Conservation (phyloP, 1,140 invertebrate genomes). For the Camponotus floridanus region DNA sequence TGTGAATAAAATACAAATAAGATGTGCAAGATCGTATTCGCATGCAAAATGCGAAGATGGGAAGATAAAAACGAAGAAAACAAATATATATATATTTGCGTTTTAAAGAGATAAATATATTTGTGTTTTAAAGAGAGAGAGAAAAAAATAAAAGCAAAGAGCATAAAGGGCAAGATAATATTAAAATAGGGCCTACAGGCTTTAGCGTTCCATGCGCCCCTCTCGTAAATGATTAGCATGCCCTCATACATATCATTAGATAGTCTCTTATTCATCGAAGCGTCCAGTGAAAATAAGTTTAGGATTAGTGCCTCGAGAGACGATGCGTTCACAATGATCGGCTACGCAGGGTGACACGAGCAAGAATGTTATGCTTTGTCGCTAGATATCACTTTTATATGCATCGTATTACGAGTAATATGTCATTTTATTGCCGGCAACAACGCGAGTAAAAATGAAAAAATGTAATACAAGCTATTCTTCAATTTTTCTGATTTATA, state of each 20-base stretch:
- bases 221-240: conserved; percentile 58
- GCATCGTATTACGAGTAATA: not conserved
- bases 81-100: not conserved
- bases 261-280: conserved; percentile 64
- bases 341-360: not conserved
- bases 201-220: conserved; percentile 43
- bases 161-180: conserved; percentile 6
- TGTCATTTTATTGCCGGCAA: not conserved
- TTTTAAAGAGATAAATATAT: not conserved
- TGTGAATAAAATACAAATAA: conserved; percentile 3
- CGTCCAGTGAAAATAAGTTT: conserved; percentile 68
- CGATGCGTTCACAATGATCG: conserved; percentile 34
- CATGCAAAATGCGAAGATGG: too few species aligned
- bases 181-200: conserved; percentile 38
- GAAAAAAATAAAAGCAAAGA: too few species aligned
- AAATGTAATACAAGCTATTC: not conserved
- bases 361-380: not conserved
- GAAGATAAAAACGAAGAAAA: not conserved
- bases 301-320: conserved; percentile 72
- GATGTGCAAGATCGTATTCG: too few species aligned
- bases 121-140: not conserved
- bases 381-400: not conserved
- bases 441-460: not conserved
- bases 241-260: conserved; percentile 74
- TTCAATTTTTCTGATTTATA: not conserved